Percentiles rank a stretch among this genome's conserved stretches.
Conservation (phyloP, 2,797 vertebrate species). For the Gephyroberyx darwinii region DNA sequence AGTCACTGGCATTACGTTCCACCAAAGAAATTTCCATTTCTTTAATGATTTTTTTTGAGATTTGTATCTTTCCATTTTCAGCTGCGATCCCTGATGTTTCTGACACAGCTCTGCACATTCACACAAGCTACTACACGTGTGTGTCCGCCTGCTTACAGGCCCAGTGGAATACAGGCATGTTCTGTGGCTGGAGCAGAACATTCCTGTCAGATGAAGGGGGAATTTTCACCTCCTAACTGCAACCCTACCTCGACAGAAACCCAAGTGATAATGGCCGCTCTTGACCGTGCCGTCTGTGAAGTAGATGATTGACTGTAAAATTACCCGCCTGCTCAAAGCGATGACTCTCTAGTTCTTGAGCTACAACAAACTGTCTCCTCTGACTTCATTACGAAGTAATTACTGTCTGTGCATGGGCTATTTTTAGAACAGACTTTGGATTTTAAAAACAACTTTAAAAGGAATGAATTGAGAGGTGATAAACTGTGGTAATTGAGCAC, state of each 20-base stretch:
- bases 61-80: constrained; percentile 30
- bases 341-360: constrained; percentile 38
- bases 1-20: not conserved
- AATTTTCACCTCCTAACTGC: constrained; percentile 70
- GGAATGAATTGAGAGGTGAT: constrained; percentile 21
- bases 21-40: not conserved
- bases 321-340: constrained; percentile 26
- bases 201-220: constrained; percentile 57
- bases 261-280: constrained; percentile 55
- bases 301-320: constrained; percentile 53
- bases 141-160: constrained; percentile 18
- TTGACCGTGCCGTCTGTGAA: constrained; percentile 41
- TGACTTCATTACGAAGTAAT: constrained; percentile 29
- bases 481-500: constrained; percentile 33
- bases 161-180: constrained; percentile 21
- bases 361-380: constrained; percentile 41
- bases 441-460: constrained; percentile 23
- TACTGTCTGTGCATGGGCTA: constrained; percentile 20
- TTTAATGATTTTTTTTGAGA: constrained; percentile 12
- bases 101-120: constrained; percentile 26
- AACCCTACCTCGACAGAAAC: constrained; percentile 54
- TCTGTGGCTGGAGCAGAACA: constrained; percentile 54
- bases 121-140: constrained; percentile 42
- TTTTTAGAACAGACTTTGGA: constrained; percentile 37
- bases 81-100: constrained; percentile 6